Evolutionary conservation across 2,113 vertebrate genomes (phyloP), one percentile per base, ranked within the genome.

Genomic region (Cepphus grylle): DNA sequence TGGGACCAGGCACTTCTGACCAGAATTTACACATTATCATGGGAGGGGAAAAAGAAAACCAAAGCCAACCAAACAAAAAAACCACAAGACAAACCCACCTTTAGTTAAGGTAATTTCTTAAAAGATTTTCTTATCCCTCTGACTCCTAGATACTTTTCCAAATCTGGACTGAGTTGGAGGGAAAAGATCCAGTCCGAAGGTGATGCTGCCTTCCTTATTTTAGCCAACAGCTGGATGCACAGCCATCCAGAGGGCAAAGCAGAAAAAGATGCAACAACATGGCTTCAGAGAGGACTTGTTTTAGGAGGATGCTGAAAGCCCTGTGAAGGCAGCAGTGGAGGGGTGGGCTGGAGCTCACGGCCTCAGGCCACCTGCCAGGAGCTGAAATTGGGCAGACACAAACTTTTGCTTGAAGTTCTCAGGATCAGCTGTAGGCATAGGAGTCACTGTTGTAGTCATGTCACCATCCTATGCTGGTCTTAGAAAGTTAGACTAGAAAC

Each of bases 321-420:
- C 0, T 7, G 6, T 26, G 36, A 83, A 83, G 21, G 49, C 53
- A 92, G 58, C 52, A 70, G 25, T 30, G 47, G 22, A 61, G 14
- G 22, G 3, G 2, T 42, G 8, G 40, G 53, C 17, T 71, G 15
- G 8, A 12, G 18, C 38, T 74, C 0, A 0, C 3, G 10, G 36
- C 26, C 59, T 21, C 36, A 29, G 27, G 11, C 15, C n/a, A 65
- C 14, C 20, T 16, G 8, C 17, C 15, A 59, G 17, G 15, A 43
- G n/a, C 20, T 36, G 32, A 58, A 80, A 86, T 5, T 12, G 17
- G 19, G 12, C 22, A 42, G 23, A 23, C 17, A 12, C 18, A 52
- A 83, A 73, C 15, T 36, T 53, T 34, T 81, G 23, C 26, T 69
- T 59, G 23, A 59, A 80, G n/a, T 36, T 15, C 43, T 82, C 56